A percentile compares a stretch with the other conserved stretches of the same genome.
phyloP scores from a whole-genome alignment of 2,113 vertebrate species.

The Ramphastos sulfuratus region DNA sequence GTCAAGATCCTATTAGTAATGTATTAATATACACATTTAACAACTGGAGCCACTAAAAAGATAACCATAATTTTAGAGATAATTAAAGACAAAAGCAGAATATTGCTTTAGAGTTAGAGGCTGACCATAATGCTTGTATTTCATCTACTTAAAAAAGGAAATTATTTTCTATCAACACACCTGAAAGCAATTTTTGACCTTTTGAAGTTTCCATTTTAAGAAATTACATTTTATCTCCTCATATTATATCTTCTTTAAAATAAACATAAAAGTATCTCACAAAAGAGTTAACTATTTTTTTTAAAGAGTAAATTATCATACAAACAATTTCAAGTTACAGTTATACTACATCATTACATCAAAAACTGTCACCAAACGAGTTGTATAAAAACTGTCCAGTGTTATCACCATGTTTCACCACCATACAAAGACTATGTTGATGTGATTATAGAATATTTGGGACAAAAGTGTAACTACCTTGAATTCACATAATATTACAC shows the following conservation, averaged over 20 bases:
- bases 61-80: background rate
- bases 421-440: background rate
- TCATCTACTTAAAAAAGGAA: background rate
- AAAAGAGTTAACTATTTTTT: background rate
- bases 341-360: background rate
- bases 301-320: background rate
- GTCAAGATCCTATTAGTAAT: background rate
- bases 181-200: background rate
- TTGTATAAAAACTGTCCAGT: background rate
- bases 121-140: background rate
- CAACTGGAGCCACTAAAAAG: background rate
- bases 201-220: background rate
- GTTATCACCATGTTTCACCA: too few relatives aligned
- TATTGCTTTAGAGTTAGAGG: background rate
- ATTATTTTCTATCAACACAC: background rate
- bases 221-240: background rate
- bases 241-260: background rate
- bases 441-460: background rate
- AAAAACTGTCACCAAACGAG: background rate
- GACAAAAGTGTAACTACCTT: background rate
- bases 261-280: background rate
- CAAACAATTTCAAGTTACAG: background rate
- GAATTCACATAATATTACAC: background rate
- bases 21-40: background rate
- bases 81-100: background rate